Percentiles rank a stretch among this genome's conserved stretches.
Conservation (phyloP, 92 coral and sea anemone species). For the Desmophyllum pertusum region DNA sequence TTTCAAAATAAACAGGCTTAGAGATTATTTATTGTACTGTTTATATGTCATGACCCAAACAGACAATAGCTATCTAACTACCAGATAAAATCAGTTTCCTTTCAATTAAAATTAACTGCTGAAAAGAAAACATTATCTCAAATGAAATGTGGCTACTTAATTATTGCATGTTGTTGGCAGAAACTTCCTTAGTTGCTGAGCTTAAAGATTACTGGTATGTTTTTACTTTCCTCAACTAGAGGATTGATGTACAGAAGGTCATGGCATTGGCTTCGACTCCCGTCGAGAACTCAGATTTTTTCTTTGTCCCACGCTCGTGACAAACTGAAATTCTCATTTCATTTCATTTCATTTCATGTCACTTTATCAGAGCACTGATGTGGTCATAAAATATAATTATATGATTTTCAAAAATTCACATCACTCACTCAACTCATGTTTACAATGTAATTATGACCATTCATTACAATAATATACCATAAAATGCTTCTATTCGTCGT, state of each 20-base stretch:
- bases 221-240: not conserved
- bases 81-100: not conserved
- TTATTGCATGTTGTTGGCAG: not conserved
- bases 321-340: too few species aligned
- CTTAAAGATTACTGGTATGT: not conserved
- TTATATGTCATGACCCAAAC: not conserved
- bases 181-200: constrained; percentile 15
- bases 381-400: too few species aligned
- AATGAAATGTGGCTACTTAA: not conserved
- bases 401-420: too few species aligned
- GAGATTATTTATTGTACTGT: not conserved
- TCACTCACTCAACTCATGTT: constrained; percentile 4
- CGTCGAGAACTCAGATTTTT: too few species aligned
- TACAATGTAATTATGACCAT: not conserved
- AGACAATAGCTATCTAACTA: not conserved
- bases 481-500: not conserved
- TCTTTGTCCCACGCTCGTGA: too few species aligned
- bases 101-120: not conserved
- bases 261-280: too few species aligned
- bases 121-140: not conserved
- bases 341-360: too few species aligned
- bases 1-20: not conserved
- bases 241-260: too few species aligned
- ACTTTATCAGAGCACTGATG: too few species aligned
- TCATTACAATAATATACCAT: not conserved